A percentile compares a stretch with the other conserved stretches of the same genome.
These are phyloP conservation scores for Malurus splendens DNA, from an alignment of 2,797 vertebrate genomes.

Conservation along the genomic window DNA sequence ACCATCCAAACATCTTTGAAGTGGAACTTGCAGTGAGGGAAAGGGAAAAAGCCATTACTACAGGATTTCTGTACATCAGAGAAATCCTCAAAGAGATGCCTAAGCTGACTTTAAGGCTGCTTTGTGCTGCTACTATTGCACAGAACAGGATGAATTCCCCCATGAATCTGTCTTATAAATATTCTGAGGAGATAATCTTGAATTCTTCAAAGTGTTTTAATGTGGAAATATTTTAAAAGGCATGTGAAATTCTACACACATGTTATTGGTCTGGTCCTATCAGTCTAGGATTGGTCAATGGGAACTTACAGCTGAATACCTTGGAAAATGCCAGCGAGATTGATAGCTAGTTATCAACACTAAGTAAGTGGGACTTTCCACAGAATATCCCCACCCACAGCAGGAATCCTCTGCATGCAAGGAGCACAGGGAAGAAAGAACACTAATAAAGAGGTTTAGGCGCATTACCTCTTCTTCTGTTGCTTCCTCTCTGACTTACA, in stretches of 20 bases:
- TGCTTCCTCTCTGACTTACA: neutral
- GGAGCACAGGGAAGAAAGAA: neutral
- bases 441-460: neutral
- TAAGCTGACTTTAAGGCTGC: constrained; percentile 48
- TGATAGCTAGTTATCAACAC: neutral
- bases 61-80: constrained; percentile 24
- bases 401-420: neutral
- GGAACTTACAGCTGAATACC: neutral
- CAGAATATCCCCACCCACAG: neutral
- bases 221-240: neutral
- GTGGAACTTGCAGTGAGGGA: neutral
- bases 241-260: neutral
- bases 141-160: constrained; percentile 9
- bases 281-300: neutral
- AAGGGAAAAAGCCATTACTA: constrained; percentile 11
- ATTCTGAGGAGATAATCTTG: constrained; percentile 37
- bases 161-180: constrained; percentile 23
- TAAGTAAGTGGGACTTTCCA: neutral
- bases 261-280: neutral
- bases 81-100: constrained; percentile 35
- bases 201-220: constrained; percentile 30
- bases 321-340: neutral
- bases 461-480: neutral
- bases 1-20: constrained; percentile 3
- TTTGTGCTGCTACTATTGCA: constrained; percentile 18